A percentile compares a stretch with the other conserved stretches of the same genome.
Conservation (phyloP, 2,888 invertebrate species). For the Sisyra nigra region DNA sequence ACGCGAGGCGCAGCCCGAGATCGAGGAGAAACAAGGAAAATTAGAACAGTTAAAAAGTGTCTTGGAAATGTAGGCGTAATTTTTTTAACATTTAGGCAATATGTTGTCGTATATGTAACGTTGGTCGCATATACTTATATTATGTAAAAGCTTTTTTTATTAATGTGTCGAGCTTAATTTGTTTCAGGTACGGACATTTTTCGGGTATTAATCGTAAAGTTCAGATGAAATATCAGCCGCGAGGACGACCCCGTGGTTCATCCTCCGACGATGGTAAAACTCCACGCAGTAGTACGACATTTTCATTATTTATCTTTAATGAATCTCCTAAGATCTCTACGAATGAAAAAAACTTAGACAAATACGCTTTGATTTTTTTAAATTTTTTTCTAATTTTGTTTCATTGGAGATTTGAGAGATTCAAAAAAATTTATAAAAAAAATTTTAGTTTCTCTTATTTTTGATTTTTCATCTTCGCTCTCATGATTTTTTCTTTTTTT, state of each 20-base stretch:
- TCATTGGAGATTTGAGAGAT: no score
- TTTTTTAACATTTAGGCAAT: constrained; percentile 2
- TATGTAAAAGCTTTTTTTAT: neutral
- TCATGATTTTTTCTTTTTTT: no score
- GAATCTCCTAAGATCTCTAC: no score
- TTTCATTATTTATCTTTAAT: constrained; percentile 12
- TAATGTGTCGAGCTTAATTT: no score
- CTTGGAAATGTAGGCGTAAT: constrained; percentile 79
- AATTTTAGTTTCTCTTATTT: no score
- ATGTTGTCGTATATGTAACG: no score
- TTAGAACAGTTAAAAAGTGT: constrained; percentile 95
- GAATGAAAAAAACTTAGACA: no score
- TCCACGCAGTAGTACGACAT: constrained; percentile 20
- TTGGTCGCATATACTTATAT: neutral
- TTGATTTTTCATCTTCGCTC: no score
- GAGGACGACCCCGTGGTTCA: constrained; percentile 79
- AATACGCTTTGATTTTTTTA: no score
- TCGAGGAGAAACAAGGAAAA: constrained; percentile 94
- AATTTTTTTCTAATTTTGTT: no score
- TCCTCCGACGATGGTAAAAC: constrained; percentile 86
- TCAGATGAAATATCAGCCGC: constrained; percentile 97
- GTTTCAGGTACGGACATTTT: constrained; percentile 89
- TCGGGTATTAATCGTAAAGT: constrained; percentile 99
- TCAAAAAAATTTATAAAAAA: no score
- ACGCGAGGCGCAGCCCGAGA: constrained; percentile 73